A percentile compares a stretch with the other conserved stretches of the same genome.
phyloP scores from a whole-genome alignment of 1,140 invertebrate species.

The Zophobas morio region DNA sequence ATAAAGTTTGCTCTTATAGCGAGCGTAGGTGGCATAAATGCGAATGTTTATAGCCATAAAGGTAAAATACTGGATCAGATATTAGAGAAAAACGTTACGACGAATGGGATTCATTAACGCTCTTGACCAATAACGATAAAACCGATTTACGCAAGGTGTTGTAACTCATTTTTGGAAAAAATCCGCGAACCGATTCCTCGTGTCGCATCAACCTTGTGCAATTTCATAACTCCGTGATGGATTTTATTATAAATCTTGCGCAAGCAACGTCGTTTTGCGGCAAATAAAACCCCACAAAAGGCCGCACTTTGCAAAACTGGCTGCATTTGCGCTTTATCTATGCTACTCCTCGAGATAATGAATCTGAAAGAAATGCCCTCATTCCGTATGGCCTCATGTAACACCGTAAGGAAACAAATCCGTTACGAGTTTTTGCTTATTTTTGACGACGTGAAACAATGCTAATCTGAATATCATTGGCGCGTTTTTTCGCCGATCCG shows the following conservation, averaged over 20 bases:
- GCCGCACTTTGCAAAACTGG: constrained; percentile 16
- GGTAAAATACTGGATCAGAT: constrained; percentile 24
- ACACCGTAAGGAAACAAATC: constrained; percentile 35
- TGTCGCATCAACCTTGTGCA: constrained; percentile 8
- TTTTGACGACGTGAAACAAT: constrained; percentile 38
- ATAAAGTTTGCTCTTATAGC: constrained; percentile 42
- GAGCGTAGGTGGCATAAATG: constrained; percentile 44
- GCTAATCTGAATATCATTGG: constrained; percentile 22
- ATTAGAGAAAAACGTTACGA: constrained; percentile 13
- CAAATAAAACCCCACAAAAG: constrained; percentile 11
- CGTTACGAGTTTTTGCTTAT: constrained; percentile 33
- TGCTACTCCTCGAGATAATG: not conserved
- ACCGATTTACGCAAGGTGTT: constrained; percentile 9
- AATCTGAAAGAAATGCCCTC: constrained; percentile 30
- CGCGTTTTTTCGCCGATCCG: not conserved
- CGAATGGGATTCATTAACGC: constrained; percentile 23
- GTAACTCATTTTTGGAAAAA: constrained; percentile 5
- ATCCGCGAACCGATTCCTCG: no score
- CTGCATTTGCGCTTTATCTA: constrained; percentile 3
- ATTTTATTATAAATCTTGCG: constrained; percentile 13
- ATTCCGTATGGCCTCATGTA: not conserved
- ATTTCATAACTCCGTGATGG: constrained; percentile 18
- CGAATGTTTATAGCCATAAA: constrained; percentile 13
- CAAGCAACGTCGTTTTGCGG: not conserved
- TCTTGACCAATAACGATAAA: constrained; percentile 22